A percentile compares a stretch with the other conserved stretches of the same genome.
These are phyloP conservation scores for Glaucomys volans DNA, from an alignment of 2,113 vertebrate genomes.

Conservation along the genomic window DNA sequence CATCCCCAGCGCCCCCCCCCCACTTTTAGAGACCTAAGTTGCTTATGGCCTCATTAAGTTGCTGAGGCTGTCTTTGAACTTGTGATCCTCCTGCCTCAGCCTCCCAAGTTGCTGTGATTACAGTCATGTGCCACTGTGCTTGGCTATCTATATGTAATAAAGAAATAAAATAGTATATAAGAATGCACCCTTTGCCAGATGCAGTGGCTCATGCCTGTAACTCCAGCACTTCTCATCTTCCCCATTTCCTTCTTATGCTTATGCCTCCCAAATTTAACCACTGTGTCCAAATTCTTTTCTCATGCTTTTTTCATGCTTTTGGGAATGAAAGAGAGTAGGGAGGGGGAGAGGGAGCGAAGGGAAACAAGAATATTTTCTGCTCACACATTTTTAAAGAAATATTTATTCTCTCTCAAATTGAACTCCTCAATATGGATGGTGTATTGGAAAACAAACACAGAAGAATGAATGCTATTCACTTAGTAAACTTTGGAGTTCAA, in stretches of 20 bases:
- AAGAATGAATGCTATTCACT: not conserved
- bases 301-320: slow-evolving; percentile 35
- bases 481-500: slow-evolving; percentile 23
- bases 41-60: too few species aligned
- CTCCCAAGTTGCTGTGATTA: too few species aligned
- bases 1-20: too few species aligned
- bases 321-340: not conserved
- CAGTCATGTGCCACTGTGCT: too few species aligned
- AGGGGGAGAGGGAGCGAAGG: not conserved
- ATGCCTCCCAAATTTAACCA: not conserved
- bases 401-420: not conserved
- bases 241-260: slow-evolving; percentile 35
- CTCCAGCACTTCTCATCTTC: not conserved
- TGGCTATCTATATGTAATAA: too few species aligned
- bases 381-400: not conserved
- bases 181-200: too few species aligned
- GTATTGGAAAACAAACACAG: slow-evolving; percentile 37
- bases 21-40: too few species aligned
- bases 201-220: too few species aligned
- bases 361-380: slow-evolving; percentile 24
- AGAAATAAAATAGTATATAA: too few species aligned
- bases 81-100: too few species aligned
- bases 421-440: not conserved
- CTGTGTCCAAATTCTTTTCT: slow-evolving; percentile 17
- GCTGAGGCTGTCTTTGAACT: too few species aligned